phyloP scores from a whole-genome alignment of 2,797 vertebrate species.

The Hemitrygon akajei region DNA sequence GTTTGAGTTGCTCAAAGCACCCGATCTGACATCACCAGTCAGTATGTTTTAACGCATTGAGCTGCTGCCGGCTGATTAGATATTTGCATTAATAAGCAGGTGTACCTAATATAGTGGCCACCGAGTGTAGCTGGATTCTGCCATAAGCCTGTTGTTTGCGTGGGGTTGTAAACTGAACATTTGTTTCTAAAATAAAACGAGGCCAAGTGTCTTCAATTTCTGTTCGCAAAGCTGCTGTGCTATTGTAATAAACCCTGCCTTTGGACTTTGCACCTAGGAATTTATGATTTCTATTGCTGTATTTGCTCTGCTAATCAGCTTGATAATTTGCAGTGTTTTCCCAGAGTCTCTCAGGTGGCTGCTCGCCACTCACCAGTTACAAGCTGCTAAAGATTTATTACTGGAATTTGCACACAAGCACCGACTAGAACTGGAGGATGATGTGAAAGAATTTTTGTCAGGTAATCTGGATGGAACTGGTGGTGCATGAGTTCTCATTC shows the following conservation, averaged over 20 bases:
- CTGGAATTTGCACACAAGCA: conserved; percentile 77
- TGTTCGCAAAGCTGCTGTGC: not conserved
- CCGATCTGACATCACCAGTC: too few relatives aligned
- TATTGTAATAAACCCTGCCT: not conserved
- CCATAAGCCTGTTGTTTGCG: too few relatives aligned
- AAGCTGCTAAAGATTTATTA: conserved; percentile 79
- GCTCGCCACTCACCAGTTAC: conserved; percentile 89
- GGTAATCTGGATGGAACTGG: conserved; percentile 58
- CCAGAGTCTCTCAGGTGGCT: conserved; percentile 93
- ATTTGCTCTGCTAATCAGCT: not conserved
- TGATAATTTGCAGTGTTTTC: conserved; percentile 67
- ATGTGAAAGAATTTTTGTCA: conserved; percentile 73
- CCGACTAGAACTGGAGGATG: conserved; percentile 63
- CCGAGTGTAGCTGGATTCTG: too few relatives aligned
- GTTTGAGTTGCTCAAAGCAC: too few relatives aligned
- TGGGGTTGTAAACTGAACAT: not conserved
- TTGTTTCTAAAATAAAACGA: too few relatives aligned
- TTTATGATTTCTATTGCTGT: not conserved
- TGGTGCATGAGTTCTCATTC: not conserved
- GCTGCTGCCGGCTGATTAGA: too few relatives aligned
- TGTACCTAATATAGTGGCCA: too few relatives aligned
- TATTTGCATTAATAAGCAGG: too few relatives aligned
- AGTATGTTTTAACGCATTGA: too few relatives aligned
- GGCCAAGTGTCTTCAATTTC: not conserved
- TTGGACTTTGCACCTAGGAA: not conserved